These are phyloP conservation scores for Eufriesea mexicana DNA, from an alignment of 1,140 invertebrate species.

Conservation along the genomic window DNA sequence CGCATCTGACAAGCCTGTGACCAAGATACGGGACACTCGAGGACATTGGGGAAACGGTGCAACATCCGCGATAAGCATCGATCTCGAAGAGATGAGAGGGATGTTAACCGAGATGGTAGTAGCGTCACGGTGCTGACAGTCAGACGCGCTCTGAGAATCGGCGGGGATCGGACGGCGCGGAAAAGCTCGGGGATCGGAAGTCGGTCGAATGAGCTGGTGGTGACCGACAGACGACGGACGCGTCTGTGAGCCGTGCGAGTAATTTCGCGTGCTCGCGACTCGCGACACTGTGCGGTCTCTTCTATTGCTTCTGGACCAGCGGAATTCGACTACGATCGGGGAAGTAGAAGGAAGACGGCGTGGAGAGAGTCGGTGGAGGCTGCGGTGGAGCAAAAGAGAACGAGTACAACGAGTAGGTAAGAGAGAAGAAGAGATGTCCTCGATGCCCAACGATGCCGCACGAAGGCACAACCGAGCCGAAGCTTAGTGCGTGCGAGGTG, in stretches of 20 bases:
- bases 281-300: not conserved
- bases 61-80: slow-evolving; percentile 14
- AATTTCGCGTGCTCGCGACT: not conserved
- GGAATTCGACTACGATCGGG: not conserved
- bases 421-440: slow-evolving; percentile 62
- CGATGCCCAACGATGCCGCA: slow-evolving; percentile 68
- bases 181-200: not conserved
- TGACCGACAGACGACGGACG: slow-evolving; percentile 22
- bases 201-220: slow-evolving; percentile 31
- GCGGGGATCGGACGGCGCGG: slow-evolving; percentile 29
- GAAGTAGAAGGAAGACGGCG: not conserved
- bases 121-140: slow-evolving; percentile 46
- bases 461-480: slow-evolving; percentile 34
- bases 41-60: slow-evolving; percentile 23
- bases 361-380: not conserved
- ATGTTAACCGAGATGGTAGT: slow-evolving; percentile 21
- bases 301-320: not conserved
- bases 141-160: slow-evolving; percentile 49
- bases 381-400: not conserved
- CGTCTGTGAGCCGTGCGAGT: slow-evolving; percentile 35
- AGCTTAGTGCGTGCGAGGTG: slow-evolving; percentile 57
- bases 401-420: slow-evolving; percentile 1
- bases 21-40: slow-evolving; percentile 35
- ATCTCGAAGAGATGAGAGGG: not conserved
- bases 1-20: slow-evolving; percentile 65